Percentiles rank a stretch among this genome's conserved stretches.
Evolutionary conservation across 2,797 vertebrate species (phyloP).

Genomic region (Anolis apletophallus): DNA sequence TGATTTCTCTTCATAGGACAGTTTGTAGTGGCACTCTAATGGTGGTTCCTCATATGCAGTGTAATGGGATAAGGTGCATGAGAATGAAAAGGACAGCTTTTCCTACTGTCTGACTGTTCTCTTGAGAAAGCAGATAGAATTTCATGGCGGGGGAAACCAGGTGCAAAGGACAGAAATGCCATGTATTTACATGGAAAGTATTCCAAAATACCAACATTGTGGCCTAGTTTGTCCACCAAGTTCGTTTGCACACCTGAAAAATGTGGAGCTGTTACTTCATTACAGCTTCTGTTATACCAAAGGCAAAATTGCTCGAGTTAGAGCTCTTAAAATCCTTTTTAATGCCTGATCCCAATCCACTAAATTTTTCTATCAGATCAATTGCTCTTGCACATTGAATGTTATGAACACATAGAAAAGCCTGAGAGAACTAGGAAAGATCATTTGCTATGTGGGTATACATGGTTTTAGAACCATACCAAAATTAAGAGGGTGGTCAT

Average conservation of each 20-base stretch:
- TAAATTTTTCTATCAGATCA: slow-evolving; percentile 15
- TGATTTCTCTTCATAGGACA: slow-evolving; percentile 29
- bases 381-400: slow-evolving; percentile 10
- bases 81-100: slow-evolving; percentile 20
- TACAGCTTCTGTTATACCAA: background rate
- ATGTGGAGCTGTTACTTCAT: background rate
- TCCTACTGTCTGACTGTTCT: background rate
- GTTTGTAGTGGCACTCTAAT: background rate
- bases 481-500: background rate
- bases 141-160: slow-evolving; percentile 27
- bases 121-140: background rate
- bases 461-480: background rate
- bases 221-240: slow-evolving; percentile 17
- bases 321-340: slow-evolving; percentile 27
- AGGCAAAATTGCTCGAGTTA: slow-evolving; percentile 19
- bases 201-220: background rate
- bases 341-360: slow-evolving; percentile 4
- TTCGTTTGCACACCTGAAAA: background rate
- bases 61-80: slow-evolving; percentile 26
- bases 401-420: background rate
- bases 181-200: slow-evolving; percentile 6
- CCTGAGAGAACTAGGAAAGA: background rate
- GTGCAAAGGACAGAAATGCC: slow-evolving; percentile 3
- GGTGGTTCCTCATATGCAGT: slow-evolving; percentile 17
- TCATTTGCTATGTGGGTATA: background rate